Conservation (phyloP, 2,797 vertebrate species). For the Denticeps clupeoides region DNA sequence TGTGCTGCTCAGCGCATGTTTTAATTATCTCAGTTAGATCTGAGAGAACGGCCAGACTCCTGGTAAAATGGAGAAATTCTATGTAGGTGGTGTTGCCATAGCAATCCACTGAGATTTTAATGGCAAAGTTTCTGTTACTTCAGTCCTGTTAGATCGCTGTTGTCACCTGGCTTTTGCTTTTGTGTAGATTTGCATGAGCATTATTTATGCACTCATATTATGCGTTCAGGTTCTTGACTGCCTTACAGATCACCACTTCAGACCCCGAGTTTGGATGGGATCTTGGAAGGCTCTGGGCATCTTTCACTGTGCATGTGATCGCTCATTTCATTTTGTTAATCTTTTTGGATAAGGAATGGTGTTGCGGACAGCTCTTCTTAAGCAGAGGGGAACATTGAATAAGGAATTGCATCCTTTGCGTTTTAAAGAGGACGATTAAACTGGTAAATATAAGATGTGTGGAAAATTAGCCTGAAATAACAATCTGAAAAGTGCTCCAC, state of each 20-base stretch:
- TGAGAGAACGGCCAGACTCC: too few species aligned
- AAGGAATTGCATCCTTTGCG: not conserved
- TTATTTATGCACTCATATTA: not conserved
- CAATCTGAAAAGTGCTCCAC: not conserved
- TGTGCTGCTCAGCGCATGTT: not conserved
- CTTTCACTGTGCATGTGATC: not conserved
- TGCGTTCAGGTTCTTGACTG: too few species aligned
- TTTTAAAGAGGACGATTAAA: conserved; percentile 7
- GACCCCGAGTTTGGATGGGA: not conserved
- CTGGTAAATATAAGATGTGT: conserved; percentile 4
- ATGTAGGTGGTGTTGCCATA: conserved; percentile 10
- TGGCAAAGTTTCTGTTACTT: too few species aligned
- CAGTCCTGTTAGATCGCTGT: not conserved
- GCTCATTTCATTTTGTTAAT: not conserved
- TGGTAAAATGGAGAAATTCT: conserved; percentile 6
- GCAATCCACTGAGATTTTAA: conserved; percentile 5
- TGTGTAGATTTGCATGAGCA: not conserved
- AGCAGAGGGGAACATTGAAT: conserved; percentile 7
- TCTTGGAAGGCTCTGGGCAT: too few species aligned
- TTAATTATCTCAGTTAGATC: not conserved
- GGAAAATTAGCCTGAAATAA: conserved; percentile 10
- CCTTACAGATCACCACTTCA: too few species aligned
- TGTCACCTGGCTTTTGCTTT: too few species aligned
- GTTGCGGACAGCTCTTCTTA: not conserved
- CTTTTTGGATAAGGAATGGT: not conserved